phyloP scores from a whole-genome alignment of 2,888 invertebrate genomes.

The Andrena haemorrhoa region DNA sequence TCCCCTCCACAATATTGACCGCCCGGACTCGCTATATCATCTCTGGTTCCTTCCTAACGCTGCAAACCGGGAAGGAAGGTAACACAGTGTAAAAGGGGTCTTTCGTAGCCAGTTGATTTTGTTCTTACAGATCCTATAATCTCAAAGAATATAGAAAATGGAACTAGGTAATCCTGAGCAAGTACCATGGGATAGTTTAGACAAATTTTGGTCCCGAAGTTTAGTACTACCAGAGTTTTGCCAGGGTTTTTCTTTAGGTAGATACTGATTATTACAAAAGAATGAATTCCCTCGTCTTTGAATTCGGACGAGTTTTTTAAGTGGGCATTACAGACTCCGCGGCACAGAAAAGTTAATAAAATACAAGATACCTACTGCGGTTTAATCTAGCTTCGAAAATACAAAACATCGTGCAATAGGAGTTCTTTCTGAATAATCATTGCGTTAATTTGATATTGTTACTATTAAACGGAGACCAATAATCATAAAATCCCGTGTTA shows the following conservation, averaged over 20 bases:
- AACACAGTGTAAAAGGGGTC: not conserved
- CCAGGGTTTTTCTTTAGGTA: no score
- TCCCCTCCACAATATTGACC: not conserved
- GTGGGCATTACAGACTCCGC: no score
- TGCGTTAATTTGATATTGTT: slow-evolving; percentile 13
- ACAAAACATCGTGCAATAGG: not conserved
- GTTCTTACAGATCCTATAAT: slow-evolving; percentile 9
- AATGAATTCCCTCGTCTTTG: no score
- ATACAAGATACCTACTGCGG: not conserved
- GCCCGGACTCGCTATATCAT: not conserved
- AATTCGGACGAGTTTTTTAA: no score
- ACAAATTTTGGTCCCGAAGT: no score
- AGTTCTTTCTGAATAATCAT: slow-evolving; percentile 9
- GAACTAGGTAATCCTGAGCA: not conserved
- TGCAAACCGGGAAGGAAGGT: not conserved
- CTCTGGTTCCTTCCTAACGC: not conserved
- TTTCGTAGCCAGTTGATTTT: not conserved
- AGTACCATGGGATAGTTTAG: not conserved
- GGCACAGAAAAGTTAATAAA: not conserved
- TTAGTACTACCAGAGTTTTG: no score
- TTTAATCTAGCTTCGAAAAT: not conserved
- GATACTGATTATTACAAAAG: no score
- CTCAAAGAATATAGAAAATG: not conserved
- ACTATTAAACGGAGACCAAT: slow-evolving; percentile 28
- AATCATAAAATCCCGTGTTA: not conserved